Evolutionary conservation across 2,888 invertebrate species (phyloP).

Genomic region (Lapara coniferarum): DNA sequence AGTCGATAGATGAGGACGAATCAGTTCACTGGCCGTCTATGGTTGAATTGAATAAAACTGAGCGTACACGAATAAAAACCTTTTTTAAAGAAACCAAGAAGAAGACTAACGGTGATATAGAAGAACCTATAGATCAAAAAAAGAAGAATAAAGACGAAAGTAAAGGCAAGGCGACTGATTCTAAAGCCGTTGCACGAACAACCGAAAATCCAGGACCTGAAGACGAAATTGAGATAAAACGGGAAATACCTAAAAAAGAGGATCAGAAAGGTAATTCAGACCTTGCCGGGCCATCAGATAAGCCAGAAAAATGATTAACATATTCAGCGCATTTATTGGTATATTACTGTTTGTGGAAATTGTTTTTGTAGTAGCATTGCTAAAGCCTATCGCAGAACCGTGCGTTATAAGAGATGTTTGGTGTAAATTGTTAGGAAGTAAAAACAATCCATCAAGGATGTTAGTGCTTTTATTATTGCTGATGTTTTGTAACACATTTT

Average conservation of each 20-base stretch:
- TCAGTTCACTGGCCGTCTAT: constrained; percentile 54
- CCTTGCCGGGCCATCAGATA: neutral
- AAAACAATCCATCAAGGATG: constrained; percentile 40
- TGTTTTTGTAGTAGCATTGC: constrained; percentile 50
- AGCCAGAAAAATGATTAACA: constrained; percentile 54
- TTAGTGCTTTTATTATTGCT: constrained; percentile 37
- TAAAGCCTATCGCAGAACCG: constrained; percentile 63
- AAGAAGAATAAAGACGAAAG: constrained; percentile 19
- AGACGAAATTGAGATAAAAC: neutral
- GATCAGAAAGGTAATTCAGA: constrained; percentile 23
- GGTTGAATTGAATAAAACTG: constrained; percentile 48
- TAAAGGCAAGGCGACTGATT: constrained; percentile 10
- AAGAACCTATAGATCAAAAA: constrained; percentile 24
- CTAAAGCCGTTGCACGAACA: constrained; percentile 10
- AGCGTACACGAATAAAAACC: constrained; percentile 44
- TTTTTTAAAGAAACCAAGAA: constrained; percentile 47
- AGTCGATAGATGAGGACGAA: constrained; percentile 39
- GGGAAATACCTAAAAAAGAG: constrained; percentile 8
- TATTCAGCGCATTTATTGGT: constrained; percentile 52
- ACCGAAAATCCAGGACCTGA: neutral
- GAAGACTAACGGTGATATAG: constrained; percentile 31
- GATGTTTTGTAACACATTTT: constrained; percentile 47
- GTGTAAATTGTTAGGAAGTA: constrained; percentile 45
- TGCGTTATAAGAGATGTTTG: constrained; percentile 56
- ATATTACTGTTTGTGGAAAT: constrained; percentile 52